A percentile compares a stretch with the other conserved stretches of the same genome.
phyloP scores from a whole-genome alignment of 92 coral and sea anemone genomes.

The Heteractis magnifica region DNA sequence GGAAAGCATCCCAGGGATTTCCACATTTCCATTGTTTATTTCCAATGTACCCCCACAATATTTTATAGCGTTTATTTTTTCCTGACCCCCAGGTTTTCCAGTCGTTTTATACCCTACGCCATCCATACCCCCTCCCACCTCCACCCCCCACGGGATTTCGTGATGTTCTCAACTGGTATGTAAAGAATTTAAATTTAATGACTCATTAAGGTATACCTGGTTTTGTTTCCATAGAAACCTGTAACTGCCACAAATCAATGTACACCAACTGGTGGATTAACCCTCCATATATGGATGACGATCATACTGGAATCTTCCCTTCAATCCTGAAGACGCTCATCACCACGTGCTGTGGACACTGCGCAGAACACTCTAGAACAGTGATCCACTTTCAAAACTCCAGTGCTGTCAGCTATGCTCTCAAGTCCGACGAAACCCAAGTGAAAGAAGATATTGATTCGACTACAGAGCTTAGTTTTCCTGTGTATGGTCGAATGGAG shows the following conservation, averaged over 20 bases:
- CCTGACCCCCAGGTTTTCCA: no score
- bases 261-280: constrained; percentile 86
- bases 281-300: constrained; percentile 72
- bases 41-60: no score
- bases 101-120: no score
- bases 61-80: no score
- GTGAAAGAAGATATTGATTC: constrained; percentile 56
- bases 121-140: no score
- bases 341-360: constrained; percentile 65
- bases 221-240: constrained; percentile 69
- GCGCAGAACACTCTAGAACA: constrained; percentile 61
- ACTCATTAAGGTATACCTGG: not conserved
- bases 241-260: constrained; percentile 70
- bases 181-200: not conserved
- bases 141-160: no score
- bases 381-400: constrained; percentile 37
- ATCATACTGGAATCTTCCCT: constrained; percentile 77
- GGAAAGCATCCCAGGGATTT: no score
- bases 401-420: constrained; percentile 28
- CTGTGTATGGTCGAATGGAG: constrained; percentile 64
- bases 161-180: no score
- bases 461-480: constrained; percentile 68
- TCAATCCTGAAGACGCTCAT: constrained; percentile 55
- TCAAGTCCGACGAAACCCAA: constrained; percentile 39
- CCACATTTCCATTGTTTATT: no score